Evolutionary conservation across 2,113 vertebrate species (phyloP).

Genomic region (Sigmodon hispidus): DNA sequence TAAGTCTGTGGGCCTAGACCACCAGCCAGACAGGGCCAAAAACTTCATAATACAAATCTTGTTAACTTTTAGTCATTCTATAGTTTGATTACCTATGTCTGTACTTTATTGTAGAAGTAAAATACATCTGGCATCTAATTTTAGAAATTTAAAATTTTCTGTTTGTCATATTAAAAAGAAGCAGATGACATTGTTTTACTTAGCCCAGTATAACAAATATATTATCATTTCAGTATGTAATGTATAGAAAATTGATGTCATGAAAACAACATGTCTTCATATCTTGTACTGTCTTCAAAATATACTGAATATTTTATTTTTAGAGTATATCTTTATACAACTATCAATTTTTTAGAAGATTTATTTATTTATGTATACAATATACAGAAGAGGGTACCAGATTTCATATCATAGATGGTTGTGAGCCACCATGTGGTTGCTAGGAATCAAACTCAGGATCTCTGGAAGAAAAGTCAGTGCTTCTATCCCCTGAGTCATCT

Average conservation of each 20-base stretch:
- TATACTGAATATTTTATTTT: conserved; percentile 23
- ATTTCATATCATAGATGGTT: too few species aligned
- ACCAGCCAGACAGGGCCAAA: too few species aligned
- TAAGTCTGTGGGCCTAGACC: too few species aligned
- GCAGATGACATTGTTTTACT: conserved; percentile 3
- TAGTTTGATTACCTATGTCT: background rate
- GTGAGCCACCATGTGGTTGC: too few species aligned
- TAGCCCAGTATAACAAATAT: background rate
- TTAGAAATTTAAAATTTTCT: conserved; percentile 2
- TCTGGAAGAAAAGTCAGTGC: too few species aligned
- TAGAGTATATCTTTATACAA: background rate
- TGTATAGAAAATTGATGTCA: conserved; percentile 28
- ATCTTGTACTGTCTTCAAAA: conserved; percentile 27
- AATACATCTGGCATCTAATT: background rate
- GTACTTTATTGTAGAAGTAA: background rate
- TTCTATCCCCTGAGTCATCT: too few species aligned
- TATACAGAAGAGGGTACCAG: too few species aligned
- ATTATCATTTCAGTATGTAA: conserved; percentile 30
- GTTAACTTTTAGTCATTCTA: background rate
- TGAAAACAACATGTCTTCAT: background rate
- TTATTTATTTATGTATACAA: too few species aligned
- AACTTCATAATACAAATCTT: too few species aligned
- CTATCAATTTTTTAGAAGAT: conserved; percentile 36
- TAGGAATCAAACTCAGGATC: too few species aligned
- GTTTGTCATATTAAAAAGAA: background rate